These are phyloP conservation scores for Sebastes schlegelii DNA, from an alignment of 2,113 vertebrate species.

Conservation along the genomic window DNA sequence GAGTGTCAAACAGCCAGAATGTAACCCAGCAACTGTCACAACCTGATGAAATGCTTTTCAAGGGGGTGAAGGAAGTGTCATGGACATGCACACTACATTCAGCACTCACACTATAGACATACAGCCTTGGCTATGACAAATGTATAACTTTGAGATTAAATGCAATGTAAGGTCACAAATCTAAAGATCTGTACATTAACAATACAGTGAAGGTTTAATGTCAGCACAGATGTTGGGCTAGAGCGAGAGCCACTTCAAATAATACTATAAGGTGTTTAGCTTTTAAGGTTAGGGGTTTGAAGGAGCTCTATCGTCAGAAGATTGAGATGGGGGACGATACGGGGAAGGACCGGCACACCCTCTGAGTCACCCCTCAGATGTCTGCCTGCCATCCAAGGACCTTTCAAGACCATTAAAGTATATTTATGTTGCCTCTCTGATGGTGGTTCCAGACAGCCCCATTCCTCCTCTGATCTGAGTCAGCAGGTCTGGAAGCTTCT, in stretches of 20 bases:
- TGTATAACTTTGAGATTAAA: too few species aligned
- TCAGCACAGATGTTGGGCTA: too few species aligned
- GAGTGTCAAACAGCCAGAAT: too few species aligned
- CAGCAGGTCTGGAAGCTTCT: constrained; percentile 23
- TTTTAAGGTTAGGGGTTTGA: neutral
- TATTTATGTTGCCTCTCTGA: constrained; percentile 39
- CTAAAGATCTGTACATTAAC: too few species aligned
- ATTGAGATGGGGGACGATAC: neutral
- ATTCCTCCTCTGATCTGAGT: constrained; percentile 13
- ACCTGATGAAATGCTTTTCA: too few species aligned
- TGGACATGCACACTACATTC: too few species aligned
- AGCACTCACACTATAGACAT: too few species aligned
- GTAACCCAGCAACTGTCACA: too few species aligned
- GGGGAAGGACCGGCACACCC: neutral
- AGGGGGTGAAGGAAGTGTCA: too few species aligned
- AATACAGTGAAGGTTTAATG: too few species aligned
- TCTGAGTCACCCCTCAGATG: neutral
- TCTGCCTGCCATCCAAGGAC: neutral
- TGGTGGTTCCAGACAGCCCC: neutral
- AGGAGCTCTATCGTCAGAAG: neutral
- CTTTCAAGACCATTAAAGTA: constrained; percentile 11
- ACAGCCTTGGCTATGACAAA: too few species aligned
- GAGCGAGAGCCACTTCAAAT: neutral
- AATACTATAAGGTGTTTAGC: neutral
- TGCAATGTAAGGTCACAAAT: too few species aligned